Evolutionary conservation across 2,888 invertebrate species (phyloP), one percentile per base, ranked within the genome.

Genomic region (Orthonychiurus folsomi): DNA sequence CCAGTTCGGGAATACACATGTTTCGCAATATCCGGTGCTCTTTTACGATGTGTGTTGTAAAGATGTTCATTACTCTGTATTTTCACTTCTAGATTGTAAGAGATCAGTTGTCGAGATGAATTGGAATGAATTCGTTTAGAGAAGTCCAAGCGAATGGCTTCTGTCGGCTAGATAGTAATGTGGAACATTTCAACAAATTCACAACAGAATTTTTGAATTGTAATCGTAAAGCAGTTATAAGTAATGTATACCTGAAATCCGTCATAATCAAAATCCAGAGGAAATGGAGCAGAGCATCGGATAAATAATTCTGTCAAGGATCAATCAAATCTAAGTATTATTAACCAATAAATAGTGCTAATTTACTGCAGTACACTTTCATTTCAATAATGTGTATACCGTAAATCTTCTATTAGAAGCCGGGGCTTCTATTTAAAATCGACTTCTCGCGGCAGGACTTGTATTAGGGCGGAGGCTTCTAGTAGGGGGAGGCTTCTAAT

Each of bases 101-200:
- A 9, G n/a, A 52, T 52, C 21, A 52, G n/a, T 20, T 23, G 5
- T 20, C 52, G 52, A 9, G 52, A 12, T 12, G 52, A 52, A 52
- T 52, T 52, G 9, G 52, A 23, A 12, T 20, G 3, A n/a, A 52
- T 52, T 20, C 20, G 21, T n/a, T 52, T 52, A 20, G 52, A 52
- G 52, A 52, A 52, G 5, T 21, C 9, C 3, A 52, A 9, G 9
- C 24, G 9, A 52, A 52, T 52, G 9, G 52, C 52, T 52, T 52
- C 52, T 5, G 52, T 52, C 21, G 52, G 52, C 52, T 52, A 52
- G 20, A n/a, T n/a, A n/a, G n/a, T n/a, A n/a, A n/a, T n/a, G n/a
- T n/a, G n/a, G n/a, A n/a, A n/a, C n/a, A n/a, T n/a, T n/a, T n/a
- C n/a, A n/a, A n/a, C n/a, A n/a, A n/a, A n/a, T n/a, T n/a, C n/a